Base-by-base conservation (phyloP, 2,113 vertebrate genomes). In the Myiozetetes cayanensis region DNA sequence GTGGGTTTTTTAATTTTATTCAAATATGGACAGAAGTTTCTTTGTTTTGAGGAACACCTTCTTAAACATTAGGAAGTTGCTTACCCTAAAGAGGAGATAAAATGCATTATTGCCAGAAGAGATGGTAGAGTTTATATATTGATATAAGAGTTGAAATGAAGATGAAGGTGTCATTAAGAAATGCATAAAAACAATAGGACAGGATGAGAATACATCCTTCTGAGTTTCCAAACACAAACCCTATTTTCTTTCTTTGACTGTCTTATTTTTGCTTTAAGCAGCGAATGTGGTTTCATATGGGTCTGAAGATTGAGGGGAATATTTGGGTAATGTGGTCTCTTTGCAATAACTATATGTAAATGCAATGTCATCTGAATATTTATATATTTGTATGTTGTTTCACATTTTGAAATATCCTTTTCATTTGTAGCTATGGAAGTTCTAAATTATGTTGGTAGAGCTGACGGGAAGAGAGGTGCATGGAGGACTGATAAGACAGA, bases 381-480 rank as follows among this genome's bases (percentile, higher is more conserved):
- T 82, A 52, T 77, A 8, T 85, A 59, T 46, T 77, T 92, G 88
- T 55, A 33, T 59, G 33, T 85, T 84, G 44, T 81, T 97, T 96
- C 83, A 90, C 12, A 3, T 66, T 96, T 90, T 95, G 52, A 96
- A 87, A 88, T 92, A 46, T 87, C 74, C 90, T 96, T 97, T 92
- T 87, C 23, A 33, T 88, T 95, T 94, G 59, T 95, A 99, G 99
- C 99, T 71, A 99, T 99, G 89, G 99, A 99, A 78, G 96, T 99
- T 87, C 97, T 99, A 93, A 99, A 99, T 97, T 99, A 98, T n/a
- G 98, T 99, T 90, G 99, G 99, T 24, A 98, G 99, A 95, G 98
- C 98, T 52, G 99, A 99, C 97, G 99, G 99, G 92, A 99, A 98
- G 96, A 98, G 99, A 96, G 98, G 99, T 93, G 98, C 98, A n/a